These are phyloP conservation scores for Rhyacophila evoluta DNA, from an alignment of 2,888 invertebrate species.

Conservation along the genomic window DNA sequence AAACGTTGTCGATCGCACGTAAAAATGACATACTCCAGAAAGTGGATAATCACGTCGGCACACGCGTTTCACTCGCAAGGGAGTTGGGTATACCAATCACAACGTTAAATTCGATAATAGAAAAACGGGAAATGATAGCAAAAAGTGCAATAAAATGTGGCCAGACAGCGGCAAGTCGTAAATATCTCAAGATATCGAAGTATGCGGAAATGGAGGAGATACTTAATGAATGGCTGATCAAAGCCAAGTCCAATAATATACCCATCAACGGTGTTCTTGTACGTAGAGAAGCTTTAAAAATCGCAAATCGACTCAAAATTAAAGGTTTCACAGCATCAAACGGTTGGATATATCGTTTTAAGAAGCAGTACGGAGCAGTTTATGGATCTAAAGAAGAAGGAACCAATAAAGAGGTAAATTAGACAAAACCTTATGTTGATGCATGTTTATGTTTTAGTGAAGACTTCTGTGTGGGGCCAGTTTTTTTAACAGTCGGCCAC, in stretches of 20 bases:
- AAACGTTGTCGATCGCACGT: slow-evolving; percentile 23
- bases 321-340: slow-evolving; percentile 49
- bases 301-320: slow-evolving; percentile 46
- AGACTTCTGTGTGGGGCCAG: too few species aligned
- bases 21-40: slow-evolving; percentile 30
- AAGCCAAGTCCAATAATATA: slow-evolving; percentile 45
- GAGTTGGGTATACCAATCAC: slow-evolving; percentile 27
- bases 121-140: slow-evolving; percentile 24
- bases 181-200: slow-evolving; percentile 34
- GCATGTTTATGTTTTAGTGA: too few species aligned
- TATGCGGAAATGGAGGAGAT: slow-evolving; percentile 45
- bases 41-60: slow-evolving; percentile 30
- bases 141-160: slow-evolving; percentile 26
- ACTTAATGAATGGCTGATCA: slow-evolving; percentile 48
- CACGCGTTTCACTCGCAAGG: slow-evolving; percentile 7
- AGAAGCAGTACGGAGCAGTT: slow-evolving; percentile 44
- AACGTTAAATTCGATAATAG: slow-evolving; percentile 3
- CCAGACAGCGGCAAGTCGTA: slow-evolving; percentile 2
- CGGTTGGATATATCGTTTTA: slow-evolving; percentile 54
- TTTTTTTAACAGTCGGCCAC: too few species aligned
- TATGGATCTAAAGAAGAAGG: too few species aligned
- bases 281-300: slow-evolving; percentile 46
- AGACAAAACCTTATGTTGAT: too few species aligned
- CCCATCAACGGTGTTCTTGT: slow-evolving; percentile 46
- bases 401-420: too few species aligned